phyloP scores from a whole-genome alignment of 2,888 invertebrate genomes.

The Rhamphomyia laevipes region DNA sequence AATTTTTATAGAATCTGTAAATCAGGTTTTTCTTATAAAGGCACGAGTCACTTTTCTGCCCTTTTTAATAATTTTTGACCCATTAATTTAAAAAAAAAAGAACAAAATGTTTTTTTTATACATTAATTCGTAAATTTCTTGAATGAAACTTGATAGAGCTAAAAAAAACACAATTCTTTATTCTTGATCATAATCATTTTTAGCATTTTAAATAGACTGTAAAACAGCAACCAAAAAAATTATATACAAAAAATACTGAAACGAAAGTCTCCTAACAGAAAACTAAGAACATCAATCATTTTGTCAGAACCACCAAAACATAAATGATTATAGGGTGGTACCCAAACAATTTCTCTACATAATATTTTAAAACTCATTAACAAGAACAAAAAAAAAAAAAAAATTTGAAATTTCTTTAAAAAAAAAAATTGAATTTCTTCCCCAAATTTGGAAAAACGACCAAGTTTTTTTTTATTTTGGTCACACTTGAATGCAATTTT shows the following conservation, averaged over 20 bases:
- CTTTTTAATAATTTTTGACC: too few species aligned
- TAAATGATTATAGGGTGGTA: neutral
- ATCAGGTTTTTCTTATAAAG: too few species aligned
- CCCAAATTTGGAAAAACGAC: neutral
- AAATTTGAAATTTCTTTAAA: neutral
- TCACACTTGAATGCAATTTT: neutral
- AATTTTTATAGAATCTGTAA: too few species aligned
- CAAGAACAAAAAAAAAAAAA: neutral
- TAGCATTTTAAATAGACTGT: neutral
- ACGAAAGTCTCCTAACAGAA: too few species aligned
- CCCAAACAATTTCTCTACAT: constrained; percentile 4
- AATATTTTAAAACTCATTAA: neutral
- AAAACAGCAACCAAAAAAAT: constrained; percentile 13
- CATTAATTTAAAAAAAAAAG: too few species aligned
- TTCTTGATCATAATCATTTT: too few species aligned
- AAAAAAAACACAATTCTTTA: too few species aligned
- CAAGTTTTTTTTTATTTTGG: neutral
- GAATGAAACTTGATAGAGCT: too few species aligned
- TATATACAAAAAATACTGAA: constrained; percentile 13
- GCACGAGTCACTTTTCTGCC: too few species aligned
- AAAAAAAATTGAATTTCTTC: neutral
- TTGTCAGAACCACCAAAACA: constrained; percentile 19
- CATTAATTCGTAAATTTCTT: too few species aligned
- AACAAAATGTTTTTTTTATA: too few species aligned
- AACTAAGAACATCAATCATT: constrained; percentile 19